Conservation (phyloP, 2,113 vertebrate genomes). For the Tylochromis polylepis region DNA sequence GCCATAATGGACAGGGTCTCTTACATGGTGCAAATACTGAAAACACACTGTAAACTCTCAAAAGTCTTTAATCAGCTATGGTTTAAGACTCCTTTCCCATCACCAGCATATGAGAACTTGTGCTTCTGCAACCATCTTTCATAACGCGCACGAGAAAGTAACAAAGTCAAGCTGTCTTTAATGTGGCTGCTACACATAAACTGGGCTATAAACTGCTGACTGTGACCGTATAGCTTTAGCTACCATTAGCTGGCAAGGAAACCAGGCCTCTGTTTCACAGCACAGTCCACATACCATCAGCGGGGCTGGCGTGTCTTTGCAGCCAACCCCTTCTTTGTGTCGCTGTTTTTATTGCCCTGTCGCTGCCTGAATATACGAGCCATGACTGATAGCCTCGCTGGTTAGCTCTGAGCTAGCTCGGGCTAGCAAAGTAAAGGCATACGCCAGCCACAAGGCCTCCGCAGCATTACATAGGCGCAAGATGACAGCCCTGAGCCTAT, state of each 20-base stretch:
- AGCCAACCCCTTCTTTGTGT: conserved; percentile 50
- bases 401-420: conserved; percentile 24
- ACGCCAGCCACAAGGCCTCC: conserved; percentile 21
- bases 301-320: not conserved
- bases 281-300: not conserved
- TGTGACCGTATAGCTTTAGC: conserved; percentile 39
- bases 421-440: conserved; percentile 19
- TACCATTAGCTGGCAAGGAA: conserved; percentile 26
- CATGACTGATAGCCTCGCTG: not conserved
- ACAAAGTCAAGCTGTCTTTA: not conserved
- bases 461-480: not conserved
- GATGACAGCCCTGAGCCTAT: not conserved
- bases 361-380: not conserved
- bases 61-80: not conserved
- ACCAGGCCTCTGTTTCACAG: conserved; percentile 34
- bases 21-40: not conserved
- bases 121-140: not conserved
- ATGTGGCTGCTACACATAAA: not conserved
- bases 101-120: not conserved
- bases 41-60: not conserved
- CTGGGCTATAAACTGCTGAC: not conserved
- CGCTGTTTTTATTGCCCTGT: conserved; percentile 35
- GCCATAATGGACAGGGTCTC: not conserved
- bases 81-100: fast-evolving
- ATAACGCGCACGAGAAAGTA: not conserved